A percentile compares a stretch with the other conserved stretches of the same genome.
phyloP scores from a whole-genome alignment of 2,797 vertebrate species.

The Neostethus bicornis region DNA sequence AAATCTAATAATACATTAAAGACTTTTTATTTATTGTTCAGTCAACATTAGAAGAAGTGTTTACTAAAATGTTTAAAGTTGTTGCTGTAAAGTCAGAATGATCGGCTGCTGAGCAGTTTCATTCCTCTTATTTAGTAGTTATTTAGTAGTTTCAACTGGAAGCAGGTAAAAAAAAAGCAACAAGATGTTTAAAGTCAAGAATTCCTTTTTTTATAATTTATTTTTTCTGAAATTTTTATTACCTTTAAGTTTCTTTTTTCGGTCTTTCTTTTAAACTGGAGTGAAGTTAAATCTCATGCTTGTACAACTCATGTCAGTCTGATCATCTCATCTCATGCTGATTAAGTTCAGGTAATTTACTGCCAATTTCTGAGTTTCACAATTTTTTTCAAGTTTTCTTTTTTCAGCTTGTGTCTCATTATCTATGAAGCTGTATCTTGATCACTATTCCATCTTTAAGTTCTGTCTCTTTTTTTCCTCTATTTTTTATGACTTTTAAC shows the following conservation, averaged over 20 bases:
- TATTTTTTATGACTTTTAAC: background rate
- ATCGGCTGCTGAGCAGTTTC: slow-evolving; percentile 24
- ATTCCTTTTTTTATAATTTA: slow-evolving; percentile 23
- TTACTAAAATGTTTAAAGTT: background rate
- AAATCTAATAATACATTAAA: no score
- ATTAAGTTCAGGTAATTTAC: slow-evolving; percentile 64
- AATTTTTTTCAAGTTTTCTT: slow-evolving; percentile 50
- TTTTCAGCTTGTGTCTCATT: slow-evolving; percentile 33
- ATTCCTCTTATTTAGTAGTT: slow-evolving; percentile 54
- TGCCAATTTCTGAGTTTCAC: slow-evolving; percentile 70
- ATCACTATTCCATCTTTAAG: background rate
- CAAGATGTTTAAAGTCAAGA: slow-evolving; percentile 66
- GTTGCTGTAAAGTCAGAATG: slow-evolving; percentile 2
- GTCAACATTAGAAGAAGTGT: background rate
- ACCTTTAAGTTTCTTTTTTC: slow-evolving; percentile 15
- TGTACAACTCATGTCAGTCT: no score
- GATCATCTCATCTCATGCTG: no score
- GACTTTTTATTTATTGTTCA: background rate
- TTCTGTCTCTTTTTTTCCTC: slow-evolving; percentile 9
- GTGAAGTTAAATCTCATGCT: no score
- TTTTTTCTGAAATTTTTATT: slow-evolving; percentile 10
- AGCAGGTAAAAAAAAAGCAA: slow-evolving; percentile 52
- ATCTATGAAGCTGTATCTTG: slow-evolving; percentile 41
- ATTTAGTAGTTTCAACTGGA: slow-evolving; percentile 57
- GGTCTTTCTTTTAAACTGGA: slow-evolving; percentile 23